Base-by-base conservation (phyloP, 2,113 vertebrate genomes). In the Poecilia latipinna region DNA sequence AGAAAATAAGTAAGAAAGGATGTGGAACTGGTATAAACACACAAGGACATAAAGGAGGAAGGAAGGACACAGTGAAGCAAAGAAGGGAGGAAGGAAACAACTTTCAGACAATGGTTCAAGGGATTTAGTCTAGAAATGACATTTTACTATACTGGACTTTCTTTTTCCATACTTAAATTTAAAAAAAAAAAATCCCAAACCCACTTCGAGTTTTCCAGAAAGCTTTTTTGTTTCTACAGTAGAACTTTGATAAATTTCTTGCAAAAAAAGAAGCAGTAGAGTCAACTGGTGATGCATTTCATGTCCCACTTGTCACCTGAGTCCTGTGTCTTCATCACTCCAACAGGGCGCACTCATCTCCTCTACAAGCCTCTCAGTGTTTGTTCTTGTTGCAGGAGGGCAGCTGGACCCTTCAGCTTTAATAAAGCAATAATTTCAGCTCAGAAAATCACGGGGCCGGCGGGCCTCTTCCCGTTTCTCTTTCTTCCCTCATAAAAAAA, bases 381-480 rank as follows among this genome's bases (percentile, higher is more conserved):
- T 93, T 93, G 84, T 91, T 92, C 91, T 37, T 88, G 81, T 90
- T 91, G 90, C 89, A 70, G 79, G 74, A 15, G 60, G 82, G 35
- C 35, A 70, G 86, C 13, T 70, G 69, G 85, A 65, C 76, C 75
- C 81, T 89, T 92, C 82, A 81, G 77, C 86, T 90, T 88, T 91
- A 91, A 92, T 93, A 93, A 92, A 92, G 92, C 86, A 87, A 90
- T 92, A 84, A 90, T 94, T 94, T 91, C 82, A 81, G 87, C 90
- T 89, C 84, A 89, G 87, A 92, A 93, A 88, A 81, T 77, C 10
- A 37, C 35, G 70, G 85, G 77, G 77, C 82, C 68, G 70, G 71
- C 78, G 82, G 67, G 78, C 83, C 82, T 85, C 87, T 92, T 37
- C 83, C 89, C 90, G 91, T 89, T 92, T 84, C 74, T 79, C 84